Conservation (phyloP, 2,888 invertebrate genomes). For the Ctena decussata region DNA sequence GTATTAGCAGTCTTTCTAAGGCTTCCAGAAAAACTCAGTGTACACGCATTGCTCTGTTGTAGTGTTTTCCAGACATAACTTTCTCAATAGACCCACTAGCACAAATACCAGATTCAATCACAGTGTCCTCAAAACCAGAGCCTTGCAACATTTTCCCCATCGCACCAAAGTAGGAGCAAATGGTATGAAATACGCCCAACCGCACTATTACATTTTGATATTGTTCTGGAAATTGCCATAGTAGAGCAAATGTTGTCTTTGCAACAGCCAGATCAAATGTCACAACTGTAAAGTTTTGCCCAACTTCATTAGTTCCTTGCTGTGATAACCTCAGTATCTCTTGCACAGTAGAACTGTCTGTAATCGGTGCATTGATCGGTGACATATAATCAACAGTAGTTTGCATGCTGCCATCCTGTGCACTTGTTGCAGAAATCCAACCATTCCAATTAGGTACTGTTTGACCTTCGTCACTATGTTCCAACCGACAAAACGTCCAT, state of each 20-base stretch:
- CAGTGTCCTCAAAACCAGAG: slow-evolving; percentile 48
- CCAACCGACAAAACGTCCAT: too few relatives aligned
- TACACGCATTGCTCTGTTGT: slow-evolving; percentile 46
- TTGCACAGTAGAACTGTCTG: slow-evolving; percentile 57
- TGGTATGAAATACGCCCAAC: slow-evolving; percentile 53
- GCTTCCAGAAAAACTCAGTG: slow-evolving; percentile 22
- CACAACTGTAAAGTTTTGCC: slow-evolving; percentile 49
- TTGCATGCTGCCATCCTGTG: too few relatives aligned
- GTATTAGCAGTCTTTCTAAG: neutral
- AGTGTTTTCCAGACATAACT: slow-evolving; percentile 27
- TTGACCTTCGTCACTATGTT: too few relatives aligned
- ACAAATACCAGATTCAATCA: slow-evolving; percentile 45
- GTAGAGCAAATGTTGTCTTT: slow-evolving; percentile 38
- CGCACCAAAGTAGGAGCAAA: slow-evolving; percentile 37
- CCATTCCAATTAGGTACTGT: too few relatives aligned
- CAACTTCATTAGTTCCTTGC: slow-evolving; percentile 27
- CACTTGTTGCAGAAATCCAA: too few relatives aligned
- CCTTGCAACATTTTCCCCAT: slow-evolving; percentile 48
- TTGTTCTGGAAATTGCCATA: slow-evolving; percentile 34
- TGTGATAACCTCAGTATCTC: slow-evolving; percentile 39
- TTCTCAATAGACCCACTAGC: slow-evolving; percentile 53
- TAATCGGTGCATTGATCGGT: slow-evolving; percentile 36
- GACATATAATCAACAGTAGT: slow-evolving; percentile 57
- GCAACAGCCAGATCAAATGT: slow-evolving; percentile 57
- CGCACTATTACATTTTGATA: slow-evolving; percentile 24